These are phyloP conservation scores for Chiroxiphia lanceolata DNA, from an alignment of 2,797 vertebrate genomes.

Conservation along the genomic window DNA sequence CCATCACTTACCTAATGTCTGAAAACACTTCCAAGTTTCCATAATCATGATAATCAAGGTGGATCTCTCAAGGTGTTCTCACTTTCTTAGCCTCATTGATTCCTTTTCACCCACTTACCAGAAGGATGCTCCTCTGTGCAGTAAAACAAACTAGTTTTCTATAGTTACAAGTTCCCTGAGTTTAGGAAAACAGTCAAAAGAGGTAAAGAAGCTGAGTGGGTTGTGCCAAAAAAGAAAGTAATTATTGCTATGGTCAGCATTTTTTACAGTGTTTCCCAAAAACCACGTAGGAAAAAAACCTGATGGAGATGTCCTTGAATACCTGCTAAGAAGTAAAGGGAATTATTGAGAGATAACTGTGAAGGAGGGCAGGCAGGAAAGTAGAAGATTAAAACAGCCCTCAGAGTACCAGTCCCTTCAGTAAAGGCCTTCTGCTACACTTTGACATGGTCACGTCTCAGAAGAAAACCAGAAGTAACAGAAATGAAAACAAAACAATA, in stretches of 20 bases:
- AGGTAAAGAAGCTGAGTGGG: not conserved
- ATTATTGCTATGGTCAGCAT: not conserved
- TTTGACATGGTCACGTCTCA: not conserved
- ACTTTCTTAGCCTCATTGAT: not conserved
- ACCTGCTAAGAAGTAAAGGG: not conserved
- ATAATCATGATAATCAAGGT: not conserved
- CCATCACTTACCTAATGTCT: not conserved
- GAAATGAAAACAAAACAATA: not conserved
- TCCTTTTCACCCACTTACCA: not conserved
- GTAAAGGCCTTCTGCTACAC: not conserved
- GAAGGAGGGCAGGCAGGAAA: not conserved
- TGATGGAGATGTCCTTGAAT: not conserved
- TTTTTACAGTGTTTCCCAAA: not conserved
- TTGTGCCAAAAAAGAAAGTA: not conserved
- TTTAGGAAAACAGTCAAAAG: not conserved
- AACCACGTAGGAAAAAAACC: not conserved
- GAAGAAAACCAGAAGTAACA: not conserved
- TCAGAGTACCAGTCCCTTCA: not conserved
- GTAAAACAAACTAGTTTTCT: not conserved
- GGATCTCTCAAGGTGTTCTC: not conserved
- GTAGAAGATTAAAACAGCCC: not conserved
- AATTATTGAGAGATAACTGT: not conserved
- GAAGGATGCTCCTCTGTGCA: not conserved
- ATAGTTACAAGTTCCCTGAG: not conserved
- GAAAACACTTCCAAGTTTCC: not conserved